Evolutionary conservation across 2,888 invertebrate species (phyloP).

Genomic region (Tetropium fuscum): DNA sequence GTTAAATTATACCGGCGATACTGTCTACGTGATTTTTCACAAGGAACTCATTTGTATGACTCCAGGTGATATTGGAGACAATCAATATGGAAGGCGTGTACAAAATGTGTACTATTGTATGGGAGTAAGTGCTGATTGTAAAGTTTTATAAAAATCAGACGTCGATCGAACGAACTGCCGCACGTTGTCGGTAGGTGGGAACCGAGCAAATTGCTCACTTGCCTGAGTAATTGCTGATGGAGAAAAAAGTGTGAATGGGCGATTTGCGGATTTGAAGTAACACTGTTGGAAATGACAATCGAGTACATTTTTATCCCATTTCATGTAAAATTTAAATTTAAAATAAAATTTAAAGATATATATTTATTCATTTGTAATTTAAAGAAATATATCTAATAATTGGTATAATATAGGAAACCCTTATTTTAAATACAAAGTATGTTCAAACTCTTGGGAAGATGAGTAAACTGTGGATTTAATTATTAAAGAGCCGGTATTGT

Average conservation of each 20-base stretch:
- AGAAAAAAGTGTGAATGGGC: not conserved
- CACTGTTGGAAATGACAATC: too few relatives aligned
- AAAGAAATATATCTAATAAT: too few relatives aligned
- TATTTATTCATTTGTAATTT: too few relatives aligned
- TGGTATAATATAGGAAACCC: too few relatives aligned
- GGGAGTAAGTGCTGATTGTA: constrained; percentile 3
- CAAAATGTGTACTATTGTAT: not conserved
- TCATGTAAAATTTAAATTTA: too few relatives aligned
- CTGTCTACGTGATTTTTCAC: constrained; percentile 6
- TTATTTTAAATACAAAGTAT: too few relatives aligned
- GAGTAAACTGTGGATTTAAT: too few relatives aligned
- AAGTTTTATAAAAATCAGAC: constrained; percentile 2
- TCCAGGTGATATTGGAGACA: not conserved
- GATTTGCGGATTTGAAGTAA: constrained; percentile 8
- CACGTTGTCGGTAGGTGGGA: not conserved
- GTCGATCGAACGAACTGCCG: not conserved
- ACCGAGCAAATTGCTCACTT: constrained; percentile 8
- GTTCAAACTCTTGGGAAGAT: too few relatives aligned
- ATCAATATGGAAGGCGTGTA: constrained; percentile 3
- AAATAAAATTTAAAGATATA: too few relatives aligned
- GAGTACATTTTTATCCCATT: too few relatives aligned
- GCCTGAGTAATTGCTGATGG: constrained; percentile 7
- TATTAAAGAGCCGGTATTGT: too few relatives aligned
- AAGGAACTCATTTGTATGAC: constrained; percentile 13
- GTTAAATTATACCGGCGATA: constrained; percentile 1